These are phyloP conservation scores for Dasyprocta punctata DNA, from an alignment of 2,113 vertebrate genomes.

Conservation along the genomic window DNA sequence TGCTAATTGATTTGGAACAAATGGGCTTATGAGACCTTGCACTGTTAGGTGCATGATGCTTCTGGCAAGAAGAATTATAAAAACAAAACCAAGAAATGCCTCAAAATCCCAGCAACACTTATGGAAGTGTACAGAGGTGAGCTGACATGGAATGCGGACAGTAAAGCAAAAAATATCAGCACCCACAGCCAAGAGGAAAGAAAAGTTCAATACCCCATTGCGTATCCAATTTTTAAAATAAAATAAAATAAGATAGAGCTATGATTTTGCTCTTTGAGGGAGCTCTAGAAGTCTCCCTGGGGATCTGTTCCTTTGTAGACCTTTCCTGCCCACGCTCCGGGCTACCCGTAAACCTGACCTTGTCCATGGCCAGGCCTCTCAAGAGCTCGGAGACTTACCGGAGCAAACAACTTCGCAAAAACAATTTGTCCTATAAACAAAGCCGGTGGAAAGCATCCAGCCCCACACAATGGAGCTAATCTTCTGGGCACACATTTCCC, in stretches of 20 bases:
- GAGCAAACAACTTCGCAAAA: constrained; percentile 77
- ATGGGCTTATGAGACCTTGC: background rate
- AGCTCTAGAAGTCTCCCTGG: constrained; percentile 6
- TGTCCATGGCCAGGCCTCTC: background rate
- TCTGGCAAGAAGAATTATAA: background rate
- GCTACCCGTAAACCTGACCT: constrained; percentile 71
- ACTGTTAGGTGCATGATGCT: background rate
- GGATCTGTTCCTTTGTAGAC: constrained; percentile 34
- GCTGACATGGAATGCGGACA: background rate
- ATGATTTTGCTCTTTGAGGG: background rate
- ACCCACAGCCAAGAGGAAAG: background rate
- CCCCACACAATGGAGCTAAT: constrained; percentile 82
- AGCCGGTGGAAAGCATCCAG: constrained; percentile 79
- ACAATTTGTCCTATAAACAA: constrained; percentile 79
- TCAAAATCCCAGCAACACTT: background rate
- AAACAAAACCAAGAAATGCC: background rate
- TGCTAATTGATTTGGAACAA: constrained; percentile 63
- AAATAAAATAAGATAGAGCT: background rate
- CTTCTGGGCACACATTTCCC: constrained; percentile 87
- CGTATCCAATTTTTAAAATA: constrained; percentile 20
- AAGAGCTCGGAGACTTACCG: constrained; percentile 54
- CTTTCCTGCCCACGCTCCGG: constrained; percentile 60
- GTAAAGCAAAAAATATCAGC: background rate
- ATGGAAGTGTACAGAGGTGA: constrained; percentile 12
- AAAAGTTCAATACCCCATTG: background rate